These are phyloP conservation scores for Zaprionus africanus DNA, from an alignment of 1,140 invertebrate species.

Conservation along the genomic window DNA sequence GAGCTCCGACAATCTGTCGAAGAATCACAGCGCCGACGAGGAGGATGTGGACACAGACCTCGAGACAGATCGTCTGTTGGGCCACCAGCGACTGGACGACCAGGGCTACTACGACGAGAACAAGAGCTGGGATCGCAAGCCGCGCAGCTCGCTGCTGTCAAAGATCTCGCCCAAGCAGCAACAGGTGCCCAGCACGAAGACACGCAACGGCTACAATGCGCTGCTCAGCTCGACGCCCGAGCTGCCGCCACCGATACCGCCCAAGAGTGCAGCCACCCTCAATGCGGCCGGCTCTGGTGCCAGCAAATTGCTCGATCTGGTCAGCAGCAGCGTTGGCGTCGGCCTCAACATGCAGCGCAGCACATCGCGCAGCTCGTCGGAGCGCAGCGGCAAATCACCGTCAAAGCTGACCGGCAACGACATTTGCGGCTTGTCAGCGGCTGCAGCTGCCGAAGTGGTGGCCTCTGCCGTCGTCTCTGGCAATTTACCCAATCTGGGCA, in stretches of 20 bases:
- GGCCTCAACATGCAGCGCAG: conserved; percentile 54
- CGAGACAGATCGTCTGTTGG: conserved; percentile 94
- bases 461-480: conserved; percentile 58
- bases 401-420: conserved; percentile 40
- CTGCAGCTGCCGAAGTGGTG: conserved; percentile 53
- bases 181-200: conserved; percentile 77
- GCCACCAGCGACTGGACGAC: conserved; percentile 95
- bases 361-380: conserved; percentile 70
- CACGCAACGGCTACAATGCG: conserved; percentile 82
- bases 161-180: conserved; percentile 83
- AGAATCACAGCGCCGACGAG: conserved; percentile 84
- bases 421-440: conserved; percentile 24
- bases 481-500: conserved; percentile 34
- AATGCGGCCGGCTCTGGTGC: conserved; percentile 36
- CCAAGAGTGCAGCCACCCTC: conserved; percentile 56
- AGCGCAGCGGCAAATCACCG: conserved; percentile 80
- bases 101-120: conserved; percentile 96
- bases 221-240: conserved; percentile 79
- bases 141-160: conserved; percentile 69
- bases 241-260: conserved; percentile 70
- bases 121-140: conserved; percentile 85
- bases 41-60: conserved; percentile 95
- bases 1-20: conserved; percentile 73
- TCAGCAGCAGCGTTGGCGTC: conserved; percentile 8
- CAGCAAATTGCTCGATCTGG: conserved; percentile 51